Percentiles rank a stretch among this genome's conserved stretches.
Evolutionary conservation across 2,113 vertebrate species (phyloP).

Genomic region (Lathamus discolor): DNA sequence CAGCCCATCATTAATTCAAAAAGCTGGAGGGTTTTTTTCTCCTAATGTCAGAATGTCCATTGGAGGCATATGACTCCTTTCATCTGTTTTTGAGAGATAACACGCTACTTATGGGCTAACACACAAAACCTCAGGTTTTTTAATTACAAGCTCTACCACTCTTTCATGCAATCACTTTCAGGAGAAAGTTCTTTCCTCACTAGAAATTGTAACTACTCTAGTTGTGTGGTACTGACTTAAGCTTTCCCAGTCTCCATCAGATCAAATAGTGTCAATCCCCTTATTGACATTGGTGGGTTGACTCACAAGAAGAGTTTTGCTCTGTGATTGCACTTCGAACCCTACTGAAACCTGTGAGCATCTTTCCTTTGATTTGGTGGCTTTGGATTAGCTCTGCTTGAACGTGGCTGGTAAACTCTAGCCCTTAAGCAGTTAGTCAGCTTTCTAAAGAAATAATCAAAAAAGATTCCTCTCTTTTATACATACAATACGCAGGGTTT

Average conservation of each 20-base stretch:
- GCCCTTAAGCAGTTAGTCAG: conserved; percentile 43
- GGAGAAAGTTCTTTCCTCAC: background rate
- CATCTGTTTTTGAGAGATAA: background rate
- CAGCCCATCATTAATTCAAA: background rate
- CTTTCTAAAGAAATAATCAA: conserved; percentile 56
- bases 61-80: background rate
- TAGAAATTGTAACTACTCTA: background rate
- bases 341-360: background rate
- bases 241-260: background rate
- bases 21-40: background rate
- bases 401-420: conserved; percentile 9
- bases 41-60: background rate
- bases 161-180: background rate
- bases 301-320: background rate
- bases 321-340: background rate
- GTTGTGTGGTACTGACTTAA: background rate
- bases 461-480: conserved; percentile 52
- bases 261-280: background rate
- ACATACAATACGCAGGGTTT: conserved; percentile 58
- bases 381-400: conserved; percentile 12
- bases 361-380: background rate
- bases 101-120: background rate
- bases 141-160: background rate
- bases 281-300: background rate
- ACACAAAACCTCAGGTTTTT: background rate